Percentiles rank a stretch among this genome's conserved stretches.
phyloP scores from a whole-genome alignment of 2,113 vertebrate genomes.

The Aramus guarauna region DNA sequence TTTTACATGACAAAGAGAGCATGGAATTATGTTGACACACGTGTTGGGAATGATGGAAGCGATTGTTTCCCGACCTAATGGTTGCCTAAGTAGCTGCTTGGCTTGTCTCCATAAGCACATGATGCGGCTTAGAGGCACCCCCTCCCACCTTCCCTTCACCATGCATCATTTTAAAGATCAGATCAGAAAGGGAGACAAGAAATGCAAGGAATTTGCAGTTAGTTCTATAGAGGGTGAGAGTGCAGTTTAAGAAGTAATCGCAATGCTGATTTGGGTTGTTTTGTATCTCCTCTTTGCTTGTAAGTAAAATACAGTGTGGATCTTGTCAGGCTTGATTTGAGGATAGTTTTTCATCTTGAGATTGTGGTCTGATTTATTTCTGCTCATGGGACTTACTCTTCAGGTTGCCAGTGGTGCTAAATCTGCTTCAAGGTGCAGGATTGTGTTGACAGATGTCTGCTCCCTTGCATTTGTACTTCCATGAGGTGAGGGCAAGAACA shows the following conservation, averaged over 20 bases:
- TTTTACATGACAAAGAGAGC: constrained; percentile 70
- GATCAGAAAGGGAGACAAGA: not conserved
- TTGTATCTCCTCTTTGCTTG: not conserved
- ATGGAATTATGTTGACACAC: constrained; percentile 72
- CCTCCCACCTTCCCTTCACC: not conserved
- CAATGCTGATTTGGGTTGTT: not conserved
- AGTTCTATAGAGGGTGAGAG: not conserved
- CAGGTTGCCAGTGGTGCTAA: not conserved
- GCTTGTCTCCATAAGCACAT: constrained; percentile 46
- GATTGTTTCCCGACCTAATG: constrained; percentile 64
- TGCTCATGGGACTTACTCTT: not conserved
- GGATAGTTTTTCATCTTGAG: not conserved
- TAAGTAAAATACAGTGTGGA: not conserved
- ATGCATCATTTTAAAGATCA: not conserved
- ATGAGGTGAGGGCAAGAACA: not conserved
- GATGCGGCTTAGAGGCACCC: not conserved
- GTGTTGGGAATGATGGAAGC: constrained; percentile 65
- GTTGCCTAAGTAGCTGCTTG: constrained; percentile 69
- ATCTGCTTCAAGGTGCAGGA: not conserved
- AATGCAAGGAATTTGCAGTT: not conserved
- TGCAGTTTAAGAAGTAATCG: not conserved
- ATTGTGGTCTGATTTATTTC: not conserved
- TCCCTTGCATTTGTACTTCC: not conserved
- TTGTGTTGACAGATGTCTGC: not conserved
- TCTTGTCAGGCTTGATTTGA: not conserved